phyloP scores from a whole-genome alignment of 2,113 vertebrate species.

The Balaeniceps rex region DNA sequence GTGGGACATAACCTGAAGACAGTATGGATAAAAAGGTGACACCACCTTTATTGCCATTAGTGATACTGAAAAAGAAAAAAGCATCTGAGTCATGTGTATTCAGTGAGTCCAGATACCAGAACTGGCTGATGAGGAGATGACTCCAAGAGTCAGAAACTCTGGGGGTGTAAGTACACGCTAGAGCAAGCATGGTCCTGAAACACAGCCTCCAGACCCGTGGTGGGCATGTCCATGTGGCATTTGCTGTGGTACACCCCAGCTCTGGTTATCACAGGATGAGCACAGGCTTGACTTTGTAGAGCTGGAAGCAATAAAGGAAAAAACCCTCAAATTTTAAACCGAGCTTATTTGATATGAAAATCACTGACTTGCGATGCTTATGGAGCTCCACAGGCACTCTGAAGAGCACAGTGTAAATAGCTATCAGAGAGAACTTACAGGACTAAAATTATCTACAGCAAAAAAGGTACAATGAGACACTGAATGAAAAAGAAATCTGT shows the following conservation, averaged over 20 bases:
- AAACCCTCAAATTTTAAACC: background rate
- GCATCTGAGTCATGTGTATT: background rate
- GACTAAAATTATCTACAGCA: background rate
- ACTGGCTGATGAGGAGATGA: background rate
- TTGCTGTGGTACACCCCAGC: background rate
- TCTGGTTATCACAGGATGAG: background rate
- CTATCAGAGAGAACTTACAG: background rate
- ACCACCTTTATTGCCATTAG: background rate
- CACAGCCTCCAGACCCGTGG: background rate
- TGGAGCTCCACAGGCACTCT: background rate
- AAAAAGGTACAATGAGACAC: background rate
- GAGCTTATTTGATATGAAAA: background rate
- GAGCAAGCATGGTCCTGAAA: background rate
- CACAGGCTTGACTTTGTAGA: background rate
- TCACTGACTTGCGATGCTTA: background rate
- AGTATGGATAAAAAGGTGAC: background rate
- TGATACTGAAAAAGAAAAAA: background rate
- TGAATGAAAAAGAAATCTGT: background rate
- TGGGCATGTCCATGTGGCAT: fast-evolving
- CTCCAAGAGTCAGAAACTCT: background rate
- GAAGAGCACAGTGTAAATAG: background rate
- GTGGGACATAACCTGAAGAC: background rate
- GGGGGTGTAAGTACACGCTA: fast-evolving
- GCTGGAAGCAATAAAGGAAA: background rate
- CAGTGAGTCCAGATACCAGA: background rate